A percentile compares a stretch with the other conserved stretches of the same genome.
Evolutionary conservation across 1,140 invertebrate genomes (phyloP).

Genomic region (Cepaea nemoralis): DNA sequence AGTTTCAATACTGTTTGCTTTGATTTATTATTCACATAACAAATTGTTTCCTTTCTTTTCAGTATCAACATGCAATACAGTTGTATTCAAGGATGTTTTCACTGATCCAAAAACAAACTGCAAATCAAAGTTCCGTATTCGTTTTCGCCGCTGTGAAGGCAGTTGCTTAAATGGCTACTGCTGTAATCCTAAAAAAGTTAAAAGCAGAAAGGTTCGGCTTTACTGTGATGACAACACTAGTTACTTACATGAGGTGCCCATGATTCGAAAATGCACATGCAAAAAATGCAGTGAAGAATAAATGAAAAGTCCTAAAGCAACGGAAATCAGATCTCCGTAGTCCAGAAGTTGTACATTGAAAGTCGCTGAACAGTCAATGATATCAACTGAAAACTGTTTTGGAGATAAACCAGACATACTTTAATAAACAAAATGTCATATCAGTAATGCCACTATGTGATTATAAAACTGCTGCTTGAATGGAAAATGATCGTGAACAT

Average conservation of each 20-base stretch:
- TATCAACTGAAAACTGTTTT: too few relatives aligned
- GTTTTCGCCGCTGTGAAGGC: constrained; percentile 66
- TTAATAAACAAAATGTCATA: too few relatives aligned
- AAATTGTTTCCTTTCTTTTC: constrained; percentile 44
- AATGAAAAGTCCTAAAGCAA: too few relatives aligned
- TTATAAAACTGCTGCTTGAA: too few relatives aligned
- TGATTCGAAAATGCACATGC: constrained; percentile 87
- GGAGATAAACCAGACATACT: too few relatives aligned
- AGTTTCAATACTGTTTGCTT: too few relatives aligned
- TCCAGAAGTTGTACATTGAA: too few relatives aligned
- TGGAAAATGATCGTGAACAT: too few relatives aligned
- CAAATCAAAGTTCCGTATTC: constrained; percentile 61
- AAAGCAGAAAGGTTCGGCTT: constrained; percentile 91
- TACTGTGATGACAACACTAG: constrained; percentile 92
- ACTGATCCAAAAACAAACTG: constrained; percentile 66
- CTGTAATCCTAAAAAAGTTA: constrained; percentile 89
- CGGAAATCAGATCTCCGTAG: too few relatives aligned
- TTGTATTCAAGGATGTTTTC: constrained; percentile 64
- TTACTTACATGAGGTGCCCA: constrained; percentile 94
- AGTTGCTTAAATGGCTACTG: constrained; percentile 76
- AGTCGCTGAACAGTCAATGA: too few relatives aligned
- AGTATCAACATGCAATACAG: constrained; percentile 63
- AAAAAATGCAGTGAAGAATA: constrained; percentile 50
- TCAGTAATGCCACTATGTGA: too few relatives aligned
- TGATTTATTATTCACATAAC: too few relatives aligned